Conservation (phyloP, 92 coral and sea anemone genomes). For the Epizoanthus fatuus region DNA sequence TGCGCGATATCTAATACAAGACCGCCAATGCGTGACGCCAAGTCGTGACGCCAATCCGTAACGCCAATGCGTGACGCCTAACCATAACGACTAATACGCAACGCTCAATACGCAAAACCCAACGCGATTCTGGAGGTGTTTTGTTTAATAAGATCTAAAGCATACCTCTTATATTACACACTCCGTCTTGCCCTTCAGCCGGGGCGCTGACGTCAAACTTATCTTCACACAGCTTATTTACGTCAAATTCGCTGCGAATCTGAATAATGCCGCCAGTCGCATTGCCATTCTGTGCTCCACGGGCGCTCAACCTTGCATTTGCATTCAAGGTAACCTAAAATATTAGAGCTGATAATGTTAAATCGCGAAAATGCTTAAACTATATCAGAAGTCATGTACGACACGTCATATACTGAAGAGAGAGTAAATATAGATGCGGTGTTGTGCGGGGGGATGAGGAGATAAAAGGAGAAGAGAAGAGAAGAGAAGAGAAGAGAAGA, state of each 20-base stretch:
- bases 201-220: conserved; percentile 62
- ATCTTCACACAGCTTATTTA: conserved; percentile 66
- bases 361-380: too few relatives aligned
- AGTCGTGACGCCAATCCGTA: too few relatives aligned
- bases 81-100: background rate
- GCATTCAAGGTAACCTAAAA: conserved; percentile 64
- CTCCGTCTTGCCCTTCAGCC: conserved; percentile 51
- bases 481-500: too few relatives aligned
- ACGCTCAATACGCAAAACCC: background rate
- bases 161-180: conserved; percentile 77
- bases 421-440: too few relatives aligned
- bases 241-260: conserved; percentile 67
- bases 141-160: background rate
- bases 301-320: conserved; percentile 64
- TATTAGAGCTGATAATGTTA: background rate
- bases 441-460: too few relatives aligned
- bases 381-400: too few relatives aligned
- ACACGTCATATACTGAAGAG: too few relatives aligned
- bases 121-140: too few relatives aligned
- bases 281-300: conserved; percentile 6
- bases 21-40: background rate
- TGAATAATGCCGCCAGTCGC: conserved; percentile 86
- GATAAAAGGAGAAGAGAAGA: too few relatives aligned
- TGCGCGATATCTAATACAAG: too few relatives aligned
- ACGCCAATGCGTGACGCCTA: too few relatives aligned